These are phyloP conservation scores for Brenthis daphne DNA, from an alignment of 2,888 invertebrate genomes.

Conservation along the genomic window DNA sequence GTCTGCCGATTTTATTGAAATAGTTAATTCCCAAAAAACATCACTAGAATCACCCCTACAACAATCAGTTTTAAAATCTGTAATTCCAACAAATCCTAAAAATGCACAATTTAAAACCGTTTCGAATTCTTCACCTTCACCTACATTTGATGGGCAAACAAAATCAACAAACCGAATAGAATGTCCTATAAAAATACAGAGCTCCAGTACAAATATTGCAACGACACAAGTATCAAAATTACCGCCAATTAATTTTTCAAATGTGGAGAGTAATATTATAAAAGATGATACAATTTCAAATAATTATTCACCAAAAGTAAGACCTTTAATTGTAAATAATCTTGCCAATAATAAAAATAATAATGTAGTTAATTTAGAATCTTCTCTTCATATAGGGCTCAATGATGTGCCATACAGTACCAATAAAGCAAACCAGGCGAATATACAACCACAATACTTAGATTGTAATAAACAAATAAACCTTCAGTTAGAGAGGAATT, in stretches of 20 bases:
- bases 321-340: background rate
- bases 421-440: conserved; percentile 1
- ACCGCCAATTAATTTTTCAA: conserved; percentile 6
- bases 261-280: conserved; percentile 2
- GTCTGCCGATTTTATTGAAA: background rate
- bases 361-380: conserved; percentile 3
- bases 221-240: conserved; percentile 1
- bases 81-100: background rate
- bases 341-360: background rate
- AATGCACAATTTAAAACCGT: background rate
- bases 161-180: background rate
- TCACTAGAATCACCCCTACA: background rate
- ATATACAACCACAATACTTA: conserved; percentile 8
- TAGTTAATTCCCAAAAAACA: background rate
- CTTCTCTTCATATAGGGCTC: background rate
- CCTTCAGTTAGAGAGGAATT: background rate
- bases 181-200: background rate
- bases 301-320: background rate
- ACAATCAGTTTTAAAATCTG: background rate
- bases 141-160: background rate
- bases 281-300: background rate
- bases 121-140: conserved; percentile 5
- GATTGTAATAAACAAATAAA: conserved; percentile 12
- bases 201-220: conserved; percentile 1
- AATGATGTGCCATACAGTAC: background rate